Evolutionary conservation across 2,797 vertebrate species (phyloP).

Genomic region (Acomys russatus): DNA sequence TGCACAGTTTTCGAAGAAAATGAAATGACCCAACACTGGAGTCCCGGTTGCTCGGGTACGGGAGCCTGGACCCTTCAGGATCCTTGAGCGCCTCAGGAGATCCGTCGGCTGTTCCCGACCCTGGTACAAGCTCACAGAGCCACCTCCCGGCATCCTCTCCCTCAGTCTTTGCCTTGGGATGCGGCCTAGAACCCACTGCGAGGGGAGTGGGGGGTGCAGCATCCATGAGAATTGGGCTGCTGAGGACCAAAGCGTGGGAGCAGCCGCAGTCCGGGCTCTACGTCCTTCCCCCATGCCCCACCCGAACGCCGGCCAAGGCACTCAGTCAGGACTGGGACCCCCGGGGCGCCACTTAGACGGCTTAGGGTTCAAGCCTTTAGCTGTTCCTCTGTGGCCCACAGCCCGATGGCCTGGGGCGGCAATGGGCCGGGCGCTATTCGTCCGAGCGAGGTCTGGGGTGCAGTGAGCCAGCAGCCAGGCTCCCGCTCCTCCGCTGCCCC

Average conservation of each 20-base stretch:
- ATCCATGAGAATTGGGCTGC: neutral
- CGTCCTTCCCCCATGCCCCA: no score
- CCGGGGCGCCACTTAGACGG: neutral
- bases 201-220: neutral
- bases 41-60: neutral
- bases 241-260: neutral
- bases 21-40: neutral
- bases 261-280: neutral
- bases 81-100: neutral
- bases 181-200: neutral
- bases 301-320: neutral
- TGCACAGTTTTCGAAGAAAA: neutral
- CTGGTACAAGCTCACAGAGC: neutral
- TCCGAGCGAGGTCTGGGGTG: conserved; percentile 38
- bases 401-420: neutral
- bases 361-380: neutral
- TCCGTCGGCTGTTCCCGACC: no score
- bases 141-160: neutral
- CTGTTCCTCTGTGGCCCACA: neutral
- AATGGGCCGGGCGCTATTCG: conserved; percentile 35
- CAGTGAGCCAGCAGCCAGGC: neutral
- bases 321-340: neutral
- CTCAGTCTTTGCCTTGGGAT: neutral
- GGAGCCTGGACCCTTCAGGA: neutral
- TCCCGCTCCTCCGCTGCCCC: neutral